These are phyloP conservation scores for Ellobius talpinus DNA, from an alignment of 2,113 vertebrate species.

Conservation along the genomic window DNA sequence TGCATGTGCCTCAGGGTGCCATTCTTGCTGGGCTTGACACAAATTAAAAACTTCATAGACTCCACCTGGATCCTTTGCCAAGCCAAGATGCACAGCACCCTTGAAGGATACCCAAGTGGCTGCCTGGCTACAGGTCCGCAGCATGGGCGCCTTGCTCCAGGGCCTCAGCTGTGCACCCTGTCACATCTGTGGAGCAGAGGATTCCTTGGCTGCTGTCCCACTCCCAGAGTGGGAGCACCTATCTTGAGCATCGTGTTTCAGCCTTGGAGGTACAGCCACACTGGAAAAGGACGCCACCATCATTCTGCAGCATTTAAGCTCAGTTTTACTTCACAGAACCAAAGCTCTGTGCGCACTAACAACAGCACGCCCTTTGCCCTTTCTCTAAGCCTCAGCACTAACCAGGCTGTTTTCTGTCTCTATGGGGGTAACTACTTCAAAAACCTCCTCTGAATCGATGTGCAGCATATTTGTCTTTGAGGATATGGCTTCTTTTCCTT, in stretches of 20 bases:
- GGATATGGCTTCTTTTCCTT: background rate
- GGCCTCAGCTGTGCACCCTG: background rate
- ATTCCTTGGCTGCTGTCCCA: background rate
- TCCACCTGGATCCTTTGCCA: background rate
- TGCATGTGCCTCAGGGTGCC: background rate
- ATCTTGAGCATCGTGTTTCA: background rate
- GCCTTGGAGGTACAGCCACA: background rate
- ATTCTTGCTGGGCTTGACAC: background rate
- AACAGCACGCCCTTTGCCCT: fast-evolving
- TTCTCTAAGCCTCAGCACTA: background rate
- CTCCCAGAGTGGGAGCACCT: fast-evolving
- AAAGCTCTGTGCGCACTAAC: background rate
- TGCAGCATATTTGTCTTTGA: background rate
- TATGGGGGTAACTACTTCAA: background rate
- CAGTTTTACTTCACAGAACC: background rate
- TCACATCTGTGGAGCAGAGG: fast-evolving
- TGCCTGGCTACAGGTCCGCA: no score
- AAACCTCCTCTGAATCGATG: background rate
- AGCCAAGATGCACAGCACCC: background rate
- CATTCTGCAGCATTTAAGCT: background rate
- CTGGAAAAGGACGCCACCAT: background rate
- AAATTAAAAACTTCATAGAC: background rate
- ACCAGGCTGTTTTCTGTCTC: background rate
- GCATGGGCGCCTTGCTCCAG: background rate
- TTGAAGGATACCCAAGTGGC: background rate